phyloP scores from a whole-genome alignment of 2,888 invertebrate species.

The Cosmia pyralina region DNA sequence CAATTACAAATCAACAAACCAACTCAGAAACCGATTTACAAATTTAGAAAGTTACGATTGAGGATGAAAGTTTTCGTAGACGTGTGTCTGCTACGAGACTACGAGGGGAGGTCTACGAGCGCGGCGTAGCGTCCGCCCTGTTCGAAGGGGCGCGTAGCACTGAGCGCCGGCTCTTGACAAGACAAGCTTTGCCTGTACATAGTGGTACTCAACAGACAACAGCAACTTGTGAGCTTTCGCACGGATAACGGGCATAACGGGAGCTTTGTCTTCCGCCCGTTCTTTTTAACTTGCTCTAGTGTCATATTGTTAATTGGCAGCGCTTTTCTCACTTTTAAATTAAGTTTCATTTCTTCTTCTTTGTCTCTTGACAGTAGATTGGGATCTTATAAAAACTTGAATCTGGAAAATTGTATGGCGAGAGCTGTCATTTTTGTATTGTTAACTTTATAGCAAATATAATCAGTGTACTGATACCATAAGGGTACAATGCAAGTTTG shows the following conservation, averaged over 20 bases:
- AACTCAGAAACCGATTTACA: conserved; percentile 47
- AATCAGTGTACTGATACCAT: neutral
- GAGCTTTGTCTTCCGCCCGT: conserved; percentile 81
- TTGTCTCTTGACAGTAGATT: conserved; percentile 29
- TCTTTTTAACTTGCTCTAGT: conserved; percentile 74
- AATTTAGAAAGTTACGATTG: conserved; percentile 52
- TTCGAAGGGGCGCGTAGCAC: conserved; percentile 83
- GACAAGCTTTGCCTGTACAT: conserved; percentile 87
- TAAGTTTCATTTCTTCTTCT: conserved; percentile 42
- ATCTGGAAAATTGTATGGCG: neutral
- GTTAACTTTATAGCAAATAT: neutral
- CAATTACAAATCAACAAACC: conserved; percentile 46
- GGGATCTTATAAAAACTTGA: conserved; percentile 12
- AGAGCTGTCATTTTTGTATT: neutral
- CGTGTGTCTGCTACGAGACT: conserved; percentile 69
- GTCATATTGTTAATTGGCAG: conserved; percentile 74
- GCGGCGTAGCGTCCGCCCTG: conserved; percentile 83
- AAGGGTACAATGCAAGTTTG: conserved; percentile 4
- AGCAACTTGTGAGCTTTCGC: conserved; percentile 85
- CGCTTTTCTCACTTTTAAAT: conserved; percentile 57
- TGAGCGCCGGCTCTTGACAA: conserved; percentile 86
- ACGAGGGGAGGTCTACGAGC: conserved; percentile 61
- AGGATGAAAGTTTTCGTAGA: conserved; percentile 70
- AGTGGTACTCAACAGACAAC: conserved; percentile 85
- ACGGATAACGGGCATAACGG: conserved; percentile 81